phyloP scores from a whole-genome alignment of 1,140 invertebrate species.

The Drosophila melanica region DNA sequence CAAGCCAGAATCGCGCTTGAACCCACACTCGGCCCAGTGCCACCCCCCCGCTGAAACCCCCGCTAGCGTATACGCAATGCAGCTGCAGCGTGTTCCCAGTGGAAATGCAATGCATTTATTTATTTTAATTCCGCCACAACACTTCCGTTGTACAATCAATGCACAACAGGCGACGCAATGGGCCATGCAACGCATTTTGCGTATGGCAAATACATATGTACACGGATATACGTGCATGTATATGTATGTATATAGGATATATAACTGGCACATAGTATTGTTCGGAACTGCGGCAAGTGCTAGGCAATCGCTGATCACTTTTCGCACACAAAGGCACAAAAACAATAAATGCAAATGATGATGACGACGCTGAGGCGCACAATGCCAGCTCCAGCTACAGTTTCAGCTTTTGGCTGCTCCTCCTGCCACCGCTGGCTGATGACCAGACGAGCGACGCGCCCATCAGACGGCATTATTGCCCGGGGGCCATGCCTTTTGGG shows the following conservation, averaged over 20 bases:
- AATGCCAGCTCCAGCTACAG: slow-evolving; percentile 19
- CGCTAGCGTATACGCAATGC: background rate
- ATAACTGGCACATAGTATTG: slow-evolving; percentile 3
- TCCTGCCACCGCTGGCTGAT: slow-evolving; percentile 3
- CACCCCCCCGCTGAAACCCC: background rate
- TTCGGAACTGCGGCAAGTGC: slow-evolving; percentile 37
- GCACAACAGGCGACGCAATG: slow-evolving; percentile 71
- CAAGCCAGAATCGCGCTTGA: slow-evolving; percentile 42
- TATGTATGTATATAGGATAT: slow-evolving; percentile 6
- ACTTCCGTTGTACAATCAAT: slow-evolving; percentile 80
- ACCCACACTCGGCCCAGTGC: background rate
- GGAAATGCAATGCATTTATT: slow-evolving; percentile 80
- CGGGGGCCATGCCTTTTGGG: slow-evolving; percentile 48
- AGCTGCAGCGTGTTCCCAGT: slow-evolving; percentile 31
- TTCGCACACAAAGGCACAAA: slow-evolving; percentile 76
- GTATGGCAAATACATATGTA: slow-evolving; percentile 47
- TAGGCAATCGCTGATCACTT: slow-evolving; percentile 80
- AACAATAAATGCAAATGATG: slow-evolving; percentile 82
- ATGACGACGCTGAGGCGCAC: slow-evolving; percentile 37
- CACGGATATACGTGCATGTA: slow-evolving; percentile 27
- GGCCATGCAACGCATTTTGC: slow-evolving; percentile 41
- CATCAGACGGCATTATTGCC: slow-evolving; percentile 68
- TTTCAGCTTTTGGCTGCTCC: background rate
- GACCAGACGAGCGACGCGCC: slow-evolving; percentile 54
- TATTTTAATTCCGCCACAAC: slow-evolving; percentile 83